These are phyloP conservation scores for Troides helena DNA, from an alignment of 2,888 invertebrate genomes.

Conservation along the genomic window DNA sequence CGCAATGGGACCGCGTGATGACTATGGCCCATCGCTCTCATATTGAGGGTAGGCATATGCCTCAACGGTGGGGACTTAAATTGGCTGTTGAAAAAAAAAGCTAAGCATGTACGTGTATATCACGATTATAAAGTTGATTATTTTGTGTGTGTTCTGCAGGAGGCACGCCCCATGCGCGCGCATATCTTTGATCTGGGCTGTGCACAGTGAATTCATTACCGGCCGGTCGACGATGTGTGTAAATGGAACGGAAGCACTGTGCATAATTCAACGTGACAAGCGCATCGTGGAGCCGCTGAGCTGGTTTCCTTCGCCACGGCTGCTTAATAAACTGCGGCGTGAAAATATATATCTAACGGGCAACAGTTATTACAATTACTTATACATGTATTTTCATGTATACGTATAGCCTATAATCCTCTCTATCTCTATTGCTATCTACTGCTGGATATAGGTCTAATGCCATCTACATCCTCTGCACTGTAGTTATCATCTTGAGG, in stretches of 20 bases:
- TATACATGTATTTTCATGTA: no score
- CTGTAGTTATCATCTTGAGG: no score
- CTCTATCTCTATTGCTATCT: no score
- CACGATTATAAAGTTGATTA: conserved; percentile 38
- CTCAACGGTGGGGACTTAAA: no score
- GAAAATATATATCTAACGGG: conserved; percentile 14
- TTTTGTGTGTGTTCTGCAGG: conserved; percentile 31
- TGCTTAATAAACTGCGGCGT: neutral
- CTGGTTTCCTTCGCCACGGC: conserved; percentile 24
- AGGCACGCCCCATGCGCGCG: conserved; percentile 52
- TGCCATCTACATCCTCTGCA: no score
- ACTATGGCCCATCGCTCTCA: no score
- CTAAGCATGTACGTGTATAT: neutral
- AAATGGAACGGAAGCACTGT: conserved; percentile 73
- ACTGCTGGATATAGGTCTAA: no score
- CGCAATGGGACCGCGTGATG: no score
- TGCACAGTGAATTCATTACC: conserved; percentile 71
- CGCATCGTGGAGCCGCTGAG: conserved; percentile 36
- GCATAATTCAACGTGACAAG: conserved; percentile 57
- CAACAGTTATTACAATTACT: conserved; percentile 1
- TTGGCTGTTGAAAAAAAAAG: no score
- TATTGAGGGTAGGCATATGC: no score
- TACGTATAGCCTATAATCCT: no score
- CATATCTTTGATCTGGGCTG: conserved; percentile 71
- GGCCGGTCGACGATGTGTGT: conserved; percentile 58